phyloP scores from a whole-genome alignment of 2,888 invertebrate species.

The Oegoconia quadripuncta region DNA sequence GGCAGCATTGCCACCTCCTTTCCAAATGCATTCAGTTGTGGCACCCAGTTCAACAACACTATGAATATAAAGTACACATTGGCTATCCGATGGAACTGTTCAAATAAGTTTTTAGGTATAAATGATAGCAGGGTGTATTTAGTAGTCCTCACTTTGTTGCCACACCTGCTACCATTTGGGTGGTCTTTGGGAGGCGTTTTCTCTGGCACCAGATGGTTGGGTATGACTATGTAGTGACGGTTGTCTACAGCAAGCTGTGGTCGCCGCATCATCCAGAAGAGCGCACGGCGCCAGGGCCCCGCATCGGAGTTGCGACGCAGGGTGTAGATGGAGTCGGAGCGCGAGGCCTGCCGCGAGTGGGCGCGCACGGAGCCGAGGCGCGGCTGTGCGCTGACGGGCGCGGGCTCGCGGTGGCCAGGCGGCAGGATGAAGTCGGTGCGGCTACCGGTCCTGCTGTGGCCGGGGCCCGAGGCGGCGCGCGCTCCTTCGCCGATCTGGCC shows the following conservation, averaged over 20 bases:
- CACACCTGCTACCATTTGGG: conserved; percentile 89
- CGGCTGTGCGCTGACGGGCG: conserved; percentile 62
- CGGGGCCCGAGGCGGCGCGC: conserved; percentile 65
- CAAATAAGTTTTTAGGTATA: conserved; percentile 96
- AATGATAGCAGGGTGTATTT: conserved; percentile 97
- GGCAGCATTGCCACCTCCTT: conserved; percentile 98
- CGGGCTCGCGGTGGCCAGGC: conserved; percentile 88
- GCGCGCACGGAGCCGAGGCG: conserved; percentile 70
- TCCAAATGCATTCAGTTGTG: conserved; percentile 95
- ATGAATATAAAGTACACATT: conserved; percentile 99
- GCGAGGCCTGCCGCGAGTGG: conserved; percentile 91
- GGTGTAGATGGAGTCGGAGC: conserved; percentile 94
- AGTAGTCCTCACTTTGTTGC: conserved; percentile 94
- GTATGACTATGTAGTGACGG: conserved; percentile 85
- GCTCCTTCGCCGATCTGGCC: conserved; percentile 88
- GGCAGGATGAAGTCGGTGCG: conserved; percentile 94
- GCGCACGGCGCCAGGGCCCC: conserved; percentile 84
- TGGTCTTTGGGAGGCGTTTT: conserved; percentile 89
- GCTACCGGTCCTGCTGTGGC: conserved; percentile 90
- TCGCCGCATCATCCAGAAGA: conserved; percentile 80
- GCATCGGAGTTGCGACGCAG: conserved; percentile 86
- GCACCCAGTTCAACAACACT: conserved; percentile 97
- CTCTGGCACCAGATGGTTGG: conserved; percentile 91
- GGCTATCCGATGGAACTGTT: conserved; percentile 98
- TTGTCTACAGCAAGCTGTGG: conserved; percentile 83